Percentiles rank a stretch among this genome's conserved stretches.
phyloP scores from a whole-genome alignment of 2,113 vertebrate genomes.

The Petrocephalus zakoni region DNA sequence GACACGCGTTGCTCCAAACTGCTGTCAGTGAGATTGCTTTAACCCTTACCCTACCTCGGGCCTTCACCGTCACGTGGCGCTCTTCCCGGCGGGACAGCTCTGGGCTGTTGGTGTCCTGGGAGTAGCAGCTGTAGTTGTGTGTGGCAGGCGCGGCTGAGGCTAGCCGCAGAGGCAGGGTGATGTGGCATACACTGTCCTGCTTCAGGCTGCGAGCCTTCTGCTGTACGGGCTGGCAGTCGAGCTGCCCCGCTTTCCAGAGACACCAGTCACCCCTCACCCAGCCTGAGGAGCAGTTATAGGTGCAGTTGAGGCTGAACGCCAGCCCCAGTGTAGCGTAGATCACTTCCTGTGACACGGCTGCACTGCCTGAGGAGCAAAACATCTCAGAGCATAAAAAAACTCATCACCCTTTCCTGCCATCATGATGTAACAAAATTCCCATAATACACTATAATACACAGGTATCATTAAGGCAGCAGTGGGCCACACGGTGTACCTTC shows the following conservation, averaged over 20 bases:
- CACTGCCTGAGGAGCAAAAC: not conserved
- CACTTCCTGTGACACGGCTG: constrained; percentile 15
- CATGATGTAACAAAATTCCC: not conserved
- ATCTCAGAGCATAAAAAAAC: constrained; percentile 4
- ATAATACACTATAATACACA: not conserved
- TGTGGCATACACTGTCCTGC: constrained; percentile 37
- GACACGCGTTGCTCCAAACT: not conserved
- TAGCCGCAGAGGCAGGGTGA: constrained; percentile 32
- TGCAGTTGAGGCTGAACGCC: constrained; percentile 50
- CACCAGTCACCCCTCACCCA: constrained; percentile 57
- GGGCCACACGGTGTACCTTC: not conserved
- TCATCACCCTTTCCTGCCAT: not conserved
- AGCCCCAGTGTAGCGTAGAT: constrained; percentile 39
- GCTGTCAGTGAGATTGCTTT: not conserved
- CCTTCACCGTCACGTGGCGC: constrained; percentile 38
- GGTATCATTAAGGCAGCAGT: not conserved
- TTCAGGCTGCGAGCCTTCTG: not conserved
- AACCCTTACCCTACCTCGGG: constrained; percentile 39
- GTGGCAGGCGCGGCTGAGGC: constrained; percentile 39
- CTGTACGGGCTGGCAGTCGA: constrained; percentile 12
- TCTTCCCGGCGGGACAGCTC: constrained; percentile 31
- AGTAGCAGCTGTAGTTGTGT: constrained; percentile 51
- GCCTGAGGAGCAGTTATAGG: constrained; percentile 56
- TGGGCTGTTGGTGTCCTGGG: constrained; percentile 35
- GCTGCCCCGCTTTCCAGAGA: not conserved